Percentiles rank a stretch among this genome's conserved stretches.
Conservation (phyloP, 1,140 invertebrate species). For the Cydia splendana region DNA sequence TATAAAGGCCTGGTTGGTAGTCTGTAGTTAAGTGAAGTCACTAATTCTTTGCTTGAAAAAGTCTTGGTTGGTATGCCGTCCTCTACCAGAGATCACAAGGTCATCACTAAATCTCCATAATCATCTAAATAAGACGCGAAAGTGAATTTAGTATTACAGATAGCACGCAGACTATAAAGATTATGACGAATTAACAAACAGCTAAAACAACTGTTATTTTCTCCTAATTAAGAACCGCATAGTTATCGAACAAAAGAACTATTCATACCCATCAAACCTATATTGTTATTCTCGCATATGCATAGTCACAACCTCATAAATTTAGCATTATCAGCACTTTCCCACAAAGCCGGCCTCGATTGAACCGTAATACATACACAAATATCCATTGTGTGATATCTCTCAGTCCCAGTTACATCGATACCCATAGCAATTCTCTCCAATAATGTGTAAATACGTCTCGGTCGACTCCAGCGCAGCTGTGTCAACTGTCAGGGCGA, state of each 20-base stretch:
- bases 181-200: too few species aligned
- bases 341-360: slow-evolving; percentile 14
- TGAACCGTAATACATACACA: slow-evolving; percentile 25
- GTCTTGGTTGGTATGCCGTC: too few species aligned
- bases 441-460: neutral
- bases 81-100: too few species aligned
- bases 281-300: neutral
- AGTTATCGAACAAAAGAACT: neutral
- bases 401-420: slow-evolving; percentile 7
- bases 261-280: neutral
- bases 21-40: too few species aligned
- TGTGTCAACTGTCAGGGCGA: slow-evolving; percentile 15
- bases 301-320: slow-evolving; percentile 7
- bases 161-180: too few species aligned
- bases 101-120: too few species aligned
- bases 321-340: slow-evolving; percentile 11
- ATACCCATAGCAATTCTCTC: slow-evolving; percentile 1
- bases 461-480: neutral
- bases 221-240: neutral
- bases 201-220: neutral
- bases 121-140: too few species aligned
- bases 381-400: slow-evolving; percentile 7
- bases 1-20: too few species aligned
- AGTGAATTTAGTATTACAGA: too few species aligned
- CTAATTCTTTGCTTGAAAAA: too few species aligned